Conservation (phyloP, 64 coral and sea anemone species). For the Catalaphyllia jardinei region DNA sequence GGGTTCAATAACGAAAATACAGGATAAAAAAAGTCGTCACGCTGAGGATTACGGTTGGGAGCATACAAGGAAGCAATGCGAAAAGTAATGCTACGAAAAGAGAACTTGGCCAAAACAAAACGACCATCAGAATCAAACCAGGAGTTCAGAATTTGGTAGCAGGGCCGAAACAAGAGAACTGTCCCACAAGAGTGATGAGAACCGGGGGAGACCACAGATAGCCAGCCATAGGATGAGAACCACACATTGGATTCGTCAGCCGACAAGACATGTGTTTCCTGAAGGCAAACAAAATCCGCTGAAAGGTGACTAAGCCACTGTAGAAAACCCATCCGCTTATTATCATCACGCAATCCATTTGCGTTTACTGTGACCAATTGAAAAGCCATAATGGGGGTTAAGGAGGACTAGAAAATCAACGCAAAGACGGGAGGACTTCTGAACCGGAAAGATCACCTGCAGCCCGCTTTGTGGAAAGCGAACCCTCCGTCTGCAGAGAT, state of each 20-base stretch:
- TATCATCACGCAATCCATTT: background rate
- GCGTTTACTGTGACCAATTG: background rate
- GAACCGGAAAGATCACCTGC: too few species aligned
- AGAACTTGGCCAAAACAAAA: background rate
- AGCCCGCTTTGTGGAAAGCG: too few species aligned
- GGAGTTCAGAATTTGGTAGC: background rate
- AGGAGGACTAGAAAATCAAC: too few species aligned
- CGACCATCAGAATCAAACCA: background rate
- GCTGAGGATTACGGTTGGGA: background rate
- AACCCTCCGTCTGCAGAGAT: too few species aligned
- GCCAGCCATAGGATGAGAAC: background rate
- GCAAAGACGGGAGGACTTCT: too few species aligned
- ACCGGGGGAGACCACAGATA: background rate
- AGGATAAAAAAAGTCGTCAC: background rate
- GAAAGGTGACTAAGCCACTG: conserved; percentile 1
- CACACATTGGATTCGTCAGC: background rate
- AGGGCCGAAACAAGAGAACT: background rate
- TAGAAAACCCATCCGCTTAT: background rate
- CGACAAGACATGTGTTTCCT: conserved; percentile 25
- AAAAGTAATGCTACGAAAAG: background rate
- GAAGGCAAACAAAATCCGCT: background rate
- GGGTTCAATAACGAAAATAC: background rate
- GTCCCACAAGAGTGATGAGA: background rate
- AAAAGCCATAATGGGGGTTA: too few species aligned
- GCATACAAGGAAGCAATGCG: background rate